These are phyloP conservation scores for Drosophila funebris DNA, from an alignment of 1,140 invertebrate genomes.

Conservation along the genomic window DNA sequence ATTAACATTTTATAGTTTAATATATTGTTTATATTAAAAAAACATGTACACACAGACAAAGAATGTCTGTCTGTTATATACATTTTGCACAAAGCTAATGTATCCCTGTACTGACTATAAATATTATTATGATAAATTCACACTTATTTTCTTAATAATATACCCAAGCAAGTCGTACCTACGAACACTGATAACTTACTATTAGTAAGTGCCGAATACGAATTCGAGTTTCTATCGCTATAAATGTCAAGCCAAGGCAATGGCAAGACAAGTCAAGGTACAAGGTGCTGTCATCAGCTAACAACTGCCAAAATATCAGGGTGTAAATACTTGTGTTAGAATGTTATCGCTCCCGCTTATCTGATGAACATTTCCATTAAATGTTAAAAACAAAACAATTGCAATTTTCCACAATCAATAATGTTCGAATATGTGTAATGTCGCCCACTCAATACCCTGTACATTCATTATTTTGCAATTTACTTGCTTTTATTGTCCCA, in stretches of 20 bases:
- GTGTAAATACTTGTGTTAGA: conserved; percentile 17
- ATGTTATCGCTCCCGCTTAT: conserved; percentile 25
- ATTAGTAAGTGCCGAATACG: not conserved
- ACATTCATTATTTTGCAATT: not conserved
- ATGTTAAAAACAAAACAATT: not conserved
- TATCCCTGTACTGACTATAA: not conserved
- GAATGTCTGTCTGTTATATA: too few relatives aligned
- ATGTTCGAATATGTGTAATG: too few relatives aligned
- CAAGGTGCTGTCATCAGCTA: conserved; percentile 9
- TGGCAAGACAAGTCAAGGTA: conserved; percentile 8
- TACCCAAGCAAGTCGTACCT: not conserved
- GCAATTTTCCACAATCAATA: not conserved
- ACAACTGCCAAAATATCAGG: conserved; percentile 14
- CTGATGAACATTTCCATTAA: conserved; percentile 33
- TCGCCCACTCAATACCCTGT: not conserved
- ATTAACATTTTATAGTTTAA: too few relatives aligned
- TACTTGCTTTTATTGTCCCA: not conserved
- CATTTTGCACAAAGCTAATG: too few relatives aligned
- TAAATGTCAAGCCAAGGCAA: conserved; percentile 5
- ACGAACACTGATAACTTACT: conserved; percentile 38
- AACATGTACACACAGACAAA: too few relatives aligned
- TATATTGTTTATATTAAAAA: too few relatives aligned
- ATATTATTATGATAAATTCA: not conserved
- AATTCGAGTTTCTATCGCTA: conserved; percentile 1
- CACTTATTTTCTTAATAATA: not conserved